Evolutionary conservation across 2,888 invertebrate species (phyloP).

Genomic region (Ectemnius lituratus): DNA sequence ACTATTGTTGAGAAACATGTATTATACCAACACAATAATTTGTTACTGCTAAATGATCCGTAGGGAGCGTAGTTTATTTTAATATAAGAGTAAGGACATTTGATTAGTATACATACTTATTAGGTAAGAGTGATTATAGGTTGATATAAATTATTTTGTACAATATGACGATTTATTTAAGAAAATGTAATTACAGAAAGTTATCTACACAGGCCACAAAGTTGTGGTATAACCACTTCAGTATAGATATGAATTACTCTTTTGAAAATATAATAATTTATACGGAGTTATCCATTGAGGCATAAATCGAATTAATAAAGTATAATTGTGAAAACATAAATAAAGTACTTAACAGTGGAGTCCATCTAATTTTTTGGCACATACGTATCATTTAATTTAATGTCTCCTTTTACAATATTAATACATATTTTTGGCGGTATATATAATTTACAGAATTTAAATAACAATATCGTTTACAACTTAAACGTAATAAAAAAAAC

Average conservation of each 20-base stretch:
- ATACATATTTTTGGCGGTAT: neutral
- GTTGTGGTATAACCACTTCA: slow-evolving; percentile 37
- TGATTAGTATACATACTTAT: no score
- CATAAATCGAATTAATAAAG: slow-evolving; percentile 7
- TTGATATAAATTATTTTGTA: neutral
- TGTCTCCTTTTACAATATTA: slow-evolving; percentile 8
- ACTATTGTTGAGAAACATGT: no score
- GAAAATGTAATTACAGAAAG: slow-evolving; percentile 43
- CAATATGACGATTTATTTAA: slow-evolving; percentile 42
- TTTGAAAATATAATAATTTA: slow-evolving; percentile 32
- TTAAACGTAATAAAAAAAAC: no score
- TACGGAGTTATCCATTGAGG: slow-evolving; percentile 26
- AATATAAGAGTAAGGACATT: no score
- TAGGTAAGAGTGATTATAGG: no score
- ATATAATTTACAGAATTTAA: slow-evolving; percentile 16
- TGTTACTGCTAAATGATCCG: no score
- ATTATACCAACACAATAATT: no score
- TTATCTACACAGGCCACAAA: slow-evolving; percentile 33
- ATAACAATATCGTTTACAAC: slow-evolving; percentile 4
- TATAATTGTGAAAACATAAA: slow-evolving; percentile 27
- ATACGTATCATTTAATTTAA: slow-evolving; percentile 28
- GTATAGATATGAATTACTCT: slow-evolving; percentile 30
- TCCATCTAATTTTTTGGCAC: slow-evolving; percentile 43
- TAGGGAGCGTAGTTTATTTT: no score
- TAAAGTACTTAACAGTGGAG: slow-evolving; percentile 27